Conservation (phyloP, 2,888 invertebrate species). For the Cacoxenus indagator region DNA sequence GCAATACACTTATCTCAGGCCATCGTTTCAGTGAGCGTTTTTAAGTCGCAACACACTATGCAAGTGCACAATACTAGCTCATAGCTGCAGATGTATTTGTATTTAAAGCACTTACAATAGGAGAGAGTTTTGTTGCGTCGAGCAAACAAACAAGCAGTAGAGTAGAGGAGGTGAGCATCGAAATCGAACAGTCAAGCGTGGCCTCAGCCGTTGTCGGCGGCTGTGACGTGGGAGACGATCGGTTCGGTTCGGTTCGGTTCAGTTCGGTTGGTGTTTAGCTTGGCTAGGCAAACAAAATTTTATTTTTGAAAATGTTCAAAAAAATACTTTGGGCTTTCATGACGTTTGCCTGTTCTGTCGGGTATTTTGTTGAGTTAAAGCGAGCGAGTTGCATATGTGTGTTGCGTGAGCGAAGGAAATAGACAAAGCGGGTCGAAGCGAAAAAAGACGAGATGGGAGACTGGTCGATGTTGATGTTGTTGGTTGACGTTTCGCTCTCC, state of each 20-base stretch:
- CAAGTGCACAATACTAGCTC: conserved; percentile 1
- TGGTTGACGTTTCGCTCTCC: too few relatives aligned
- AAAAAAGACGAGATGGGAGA: too few relatives aligned
- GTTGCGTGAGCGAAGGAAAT: too few relatives aligned
- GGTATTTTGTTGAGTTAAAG: neutral
- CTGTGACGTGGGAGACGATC: neutral
- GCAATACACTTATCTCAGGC: too few relatives aligned
- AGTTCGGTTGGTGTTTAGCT: neutral
- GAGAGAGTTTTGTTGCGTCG: too few relatives aligned
- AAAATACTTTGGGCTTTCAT: conserved; percentile 15
- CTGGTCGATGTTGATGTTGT: too few relatives aligned
- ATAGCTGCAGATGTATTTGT: neutral
- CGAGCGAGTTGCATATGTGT: neutral
- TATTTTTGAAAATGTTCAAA: conserved; percentile 23
- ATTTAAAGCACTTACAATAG: too few relatives aligned
- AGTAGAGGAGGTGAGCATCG: neutral
- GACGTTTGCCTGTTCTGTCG: neutral
- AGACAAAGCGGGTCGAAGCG: too few relatives aligned
- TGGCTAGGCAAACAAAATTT: conserved; percentile 8
- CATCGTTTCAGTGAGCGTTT: neutral
- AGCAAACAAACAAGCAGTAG: too few relatives aligned
- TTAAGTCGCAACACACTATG: neutral
- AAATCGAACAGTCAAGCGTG: neutral
- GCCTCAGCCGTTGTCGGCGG: too few relatives aligned
- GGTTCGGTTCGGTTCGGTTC: neutral